Conservation (phyloP, 92 coral and sea anemone species). For the Epizoanthus rinbou region DNA sequence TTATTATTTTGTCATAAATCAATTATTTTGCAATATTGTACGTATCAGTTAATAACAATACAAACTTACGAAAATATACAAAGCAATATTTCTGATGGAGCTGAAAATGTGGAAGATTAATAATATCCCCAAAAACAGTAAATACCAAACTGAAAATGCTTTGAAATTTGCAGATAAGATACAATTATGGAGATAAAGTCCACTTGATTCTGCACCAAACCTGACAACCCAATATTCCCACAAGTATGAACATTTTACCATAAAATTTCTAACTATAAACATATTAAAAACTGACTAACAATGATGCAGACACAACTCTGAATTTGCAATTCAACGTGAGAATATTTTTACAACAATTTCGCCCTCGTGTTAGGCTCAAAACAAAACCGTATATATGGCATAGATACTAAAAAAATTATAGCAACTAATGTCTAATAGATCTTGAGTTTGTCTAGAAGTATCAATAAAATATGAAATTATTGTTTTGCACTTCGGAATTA, state of each 20-base stretch:
- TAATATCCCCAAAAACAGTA: no score
- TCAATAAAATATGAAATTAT: constrained; percentile 50
- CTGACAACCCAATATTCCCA: constrained; percentile 9
- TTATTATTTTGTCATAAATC: no score
- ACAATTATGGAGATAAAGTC: not conserved
- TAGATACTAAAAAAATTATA: not conserved
- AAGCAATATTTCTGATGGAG: no score
- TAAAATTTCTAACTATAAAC: not conserved
- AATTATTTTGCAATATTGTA: no score
- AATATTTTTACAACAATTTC: not conserved
- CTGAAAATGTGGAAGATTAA: no score
- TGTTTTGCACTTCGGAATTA: constrained; percentile 3
- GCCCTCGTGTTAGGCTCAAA: not conserved
- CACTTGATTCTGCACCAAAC: not conserved
- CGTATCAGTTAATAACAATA: no score
- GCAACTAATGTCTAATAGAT: not conserved
- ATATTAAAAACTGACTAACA: constrained; percentile 4
- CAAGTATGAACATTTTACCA: constrained; percentile 16
- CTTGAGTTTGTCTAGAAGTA: not conserved
- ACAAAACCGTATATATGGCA: not conserved
- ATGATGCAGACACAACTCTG: not conserved
- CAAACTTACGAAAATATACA: no score
- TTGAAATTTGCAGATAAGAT: not conserved
- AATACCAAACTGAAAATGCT: no score
- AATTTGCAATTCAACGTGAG: constrained; percentile 17